Evolutionary conservation across 30 jellyfish, hydroid and myxozoan genomes (phyloP).

Genomic region (Nemopilema nomurai): DNA sequence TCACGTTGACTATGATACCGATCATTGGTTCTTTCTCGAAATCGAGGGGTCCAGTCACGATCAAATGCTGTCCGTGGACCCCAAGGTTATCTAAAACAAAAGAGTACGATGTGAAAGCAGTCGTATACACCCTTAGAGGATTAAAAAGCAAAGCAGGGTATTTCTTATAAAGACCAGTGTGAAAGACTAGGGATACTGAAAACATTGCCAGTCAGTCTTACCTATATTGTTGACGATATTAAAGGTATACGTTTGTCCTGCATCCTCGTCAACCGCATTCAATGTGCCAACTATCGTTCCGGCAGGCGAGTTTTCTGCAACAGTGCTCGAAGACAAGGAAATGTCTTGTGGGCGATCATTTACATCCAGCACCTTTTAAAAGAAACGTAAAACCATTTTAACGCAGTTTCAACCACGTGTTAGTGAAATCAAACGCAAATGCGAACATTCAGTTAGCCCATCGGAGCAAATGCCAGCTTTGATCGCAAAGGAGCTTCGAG

Average conservation of each 20-base stretch:
- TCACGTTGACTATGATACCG: slow-evolving; percentile 34
- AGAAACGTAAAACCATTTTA: not conserved
- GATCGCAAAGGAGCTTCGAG: too few relatives aligned
- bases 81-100: slow-evolving; percentile 49
- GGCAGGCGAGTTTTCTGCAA: slow-evolving; percentile 49
- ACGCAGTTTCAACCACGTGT: too few relatives aligned
- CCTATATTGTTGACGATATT: slow-evolving; percentile 67
- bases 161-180: too few relatives aligned
- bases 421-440: too few relatives aligned
- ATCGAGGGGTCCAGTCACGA: slow-evolving; percentile 57
- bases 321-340: slow-evolving; percentile 41
- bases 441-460: too few relatives aligned
- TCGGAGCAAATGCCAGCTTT: too few relatives aligned
- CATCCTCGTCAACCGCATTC: slow-evolving; percentile 70
- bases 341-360: slow-evolving; percentile 80
- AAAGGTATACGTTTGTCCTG: slow-evolving; percentile 63
- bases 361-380: slow-evolving; percentile 54
- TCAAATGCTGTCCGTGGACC: slow-evolving; percentile 42
- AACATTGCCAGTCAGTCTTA: not conserved
- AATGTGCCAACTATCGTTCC: slow-evolving; percentile 61
- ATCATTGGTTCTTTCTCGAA: slow-evolving; percentile 60
- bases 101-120: not conserved
- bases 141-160: too few relatives aligned
- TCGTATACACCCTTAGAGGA: not conserved
- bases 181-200: not conserved